Evolutionary conservation across 2,888 invertebrate genomes (phyloP).

Genomic region (Spisula subtruncata): DNA sequence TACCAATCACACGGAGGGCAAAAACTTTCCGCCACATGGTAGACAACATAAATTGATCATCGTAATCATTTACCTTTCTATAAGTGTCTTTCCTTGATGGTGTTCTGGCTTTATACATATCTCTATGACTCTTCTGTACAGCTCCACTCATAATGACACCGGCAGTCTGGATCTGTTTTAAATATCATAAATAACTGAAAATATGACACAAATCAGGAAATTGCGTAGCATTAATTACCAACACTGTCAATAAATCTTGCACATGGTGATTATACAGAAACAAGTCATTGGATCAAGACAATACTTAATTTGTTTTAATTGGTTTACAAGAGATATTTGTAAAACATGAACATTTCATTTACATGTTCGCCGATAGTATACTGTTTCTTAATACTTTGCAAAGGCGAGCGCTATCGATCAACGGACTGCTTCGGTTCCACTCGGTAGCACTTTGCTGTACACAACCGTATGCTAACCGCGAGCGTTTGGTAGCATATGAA

Average conservation of each 20-base stretch:
- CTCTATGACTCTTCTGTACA: constrained; percentile 73
- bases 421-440: too few relatives aligned
- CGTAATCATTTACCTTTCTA: constrained; percentile 75
- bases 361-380: too few relatives aligned
- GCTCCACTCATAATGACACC: constrained; percentile 51
- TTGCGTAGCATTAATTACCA: neutral
- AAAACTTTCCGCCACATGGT: neutral
- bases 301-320: too few relatives aligned
- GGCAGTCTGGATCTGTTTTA: neutral
- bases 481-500: too few relatives aligned
- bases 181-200: neutral
- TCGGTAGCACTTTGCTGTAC: too few relatives aligned
- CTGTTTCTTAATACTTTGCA: too few relatives aligned
- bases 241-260: neutral
- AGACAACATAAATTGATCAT: neutral
- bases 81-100: constrained; percentile 83
- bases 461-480: too few relatives aligned
- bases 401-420: too few relatives aligned
- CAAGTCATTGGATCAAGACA: too few relatives aligned
- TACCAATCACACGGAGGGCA: neutral
- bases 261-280: neutral
- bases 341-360: too few relatives aligned
- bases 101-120: constrained; percentile 80
- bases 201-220: constrained; percentile 13
- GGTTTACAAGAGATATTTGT: too few relatives aligned